These are phyloP conservation scores for Synanthedon andrenaeformis DNA, from an alignment of 2,888 invertebrate genomes.

Conservation along the genomic window DNA sequence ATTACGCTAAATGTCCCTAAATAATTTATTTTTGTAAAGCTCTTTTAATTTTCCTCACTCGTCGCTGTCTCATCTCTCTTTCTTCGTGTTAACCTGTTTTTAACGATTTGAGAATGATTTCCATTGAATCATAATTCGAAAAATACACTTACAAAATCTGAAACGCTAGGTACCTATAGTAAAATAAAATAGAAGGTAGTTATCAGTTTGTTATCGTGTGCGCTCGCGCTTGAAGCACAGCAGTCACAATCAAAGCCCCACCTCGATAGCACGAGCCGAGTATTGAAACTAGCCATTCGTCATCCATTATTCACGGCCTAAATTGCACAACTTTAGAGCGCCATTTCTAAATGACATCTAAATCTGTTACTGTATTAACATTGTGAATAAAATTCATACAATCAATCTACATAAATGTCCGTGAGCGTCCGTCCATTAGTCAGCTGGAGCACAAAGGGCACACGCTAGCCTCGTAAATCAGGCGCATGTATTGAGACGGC, in stretches of 20 bases:
- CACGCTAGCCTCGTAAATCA: constrained; percentile 70
- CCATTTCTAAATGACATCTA: constrained; percentile 72
- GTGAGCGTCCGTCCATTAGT: constrained; percentile 71
- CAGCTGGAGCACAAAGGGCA: constrained; percentile 67
- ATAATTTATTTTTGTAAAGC: too few relatives aligned
- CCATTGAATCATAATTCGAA: too few relatives aligned
- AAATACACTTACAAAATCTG: too few relatives aligned
- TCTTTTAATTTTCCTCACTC: too few relatives aligned
- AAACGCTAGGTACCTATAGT: too few relatives aligned
- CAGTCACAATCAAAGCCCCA: constrained; percentile 43
- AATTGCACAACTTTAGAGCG: constrained; percentile 70
- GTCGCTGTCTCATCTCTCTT: too few relatives aligned
- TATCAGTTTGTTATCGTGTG: background rate
- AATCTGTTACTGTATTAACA: constrained; percentile 71
- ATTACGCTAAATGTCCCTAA: too few relatives aligned
- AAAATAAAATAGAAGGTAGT: too few relatives aligned
- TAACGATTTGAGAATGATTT: too few relatives aligned
- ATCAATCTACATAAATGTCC: constrained; percentile 72
- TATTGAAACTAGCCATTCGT: constrained; percentile 62
- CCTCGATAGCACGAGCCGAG: constrained; percentile 48
- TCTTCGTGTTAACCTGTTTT: too few relatives aligned
- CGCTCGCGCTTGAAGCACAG: constrained; percentile 13
- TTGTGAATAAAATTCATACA: constrained; percentile 71
- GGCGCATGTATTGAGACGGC: constrained; percentile 60
- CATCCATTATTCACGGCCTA: constrained; percentile 70